Evolutionary conservation across 2,113 vertebrate genomes (phyloP), one percentile per base, ranked within the genome.

Genomic region (Xyliphius kryptos): DNA sequence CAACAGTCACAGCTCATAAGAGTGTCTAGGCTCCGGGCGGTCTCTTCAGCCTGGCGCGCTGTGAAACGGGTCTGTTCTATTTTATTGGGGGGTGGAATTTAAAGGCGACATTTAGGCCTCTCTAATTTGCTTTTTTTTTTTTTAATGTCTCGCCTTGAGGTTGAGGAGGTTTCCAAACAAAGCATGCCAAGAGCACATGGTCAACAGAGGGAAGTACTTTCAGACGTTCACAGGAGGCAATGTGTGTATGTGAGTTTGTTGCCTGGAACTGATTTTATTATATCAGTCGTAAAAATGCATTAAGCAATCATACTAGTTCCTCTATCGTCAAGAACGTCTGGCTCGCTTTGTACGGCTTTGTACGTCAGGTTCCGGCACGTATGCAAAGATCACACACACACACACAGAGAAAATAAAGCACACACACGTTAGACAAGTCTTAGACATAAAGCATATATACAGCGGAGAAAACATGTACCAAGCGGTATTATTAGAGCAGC

Each of bases 101-200:
- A 54, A 72, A 76, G 56, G 63, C 37, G 66, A 76, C 69, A 60
- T 74, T 50, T 69, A 50, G 56, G 66, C 61, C 63, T 22, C 57
- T 61, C 61, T 74, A 66, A 76, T 76, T 73, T 53, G 60, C 74
- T 69, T 50, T 61, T 61, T 69, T 68, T 56, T 56, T 54, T 56
- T 40, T 72, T 68, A 60, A 72, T 55, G 73, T 68, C 72, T 66
- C 13, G 49, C 70, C 44, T 60, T 58, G 64, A 72, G 70, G 62
- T 67, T 57, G 41, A 67, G 48, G 13, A 65, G 59, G 57, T 80
- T 80, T 76, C 76, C 74, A 80, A 3, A 9, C 20, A 0, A 6
- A 36, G 52, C 48, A n/a, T n/a, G 72, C 72, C 76, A 76, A 74
- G 32, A 70, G 56, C 50, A 71, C 61, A 58, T 58, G 63, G 49